Conservation (phyloP, 1,140 invertebrate species). For the Drosophila subobscura region DNA sequence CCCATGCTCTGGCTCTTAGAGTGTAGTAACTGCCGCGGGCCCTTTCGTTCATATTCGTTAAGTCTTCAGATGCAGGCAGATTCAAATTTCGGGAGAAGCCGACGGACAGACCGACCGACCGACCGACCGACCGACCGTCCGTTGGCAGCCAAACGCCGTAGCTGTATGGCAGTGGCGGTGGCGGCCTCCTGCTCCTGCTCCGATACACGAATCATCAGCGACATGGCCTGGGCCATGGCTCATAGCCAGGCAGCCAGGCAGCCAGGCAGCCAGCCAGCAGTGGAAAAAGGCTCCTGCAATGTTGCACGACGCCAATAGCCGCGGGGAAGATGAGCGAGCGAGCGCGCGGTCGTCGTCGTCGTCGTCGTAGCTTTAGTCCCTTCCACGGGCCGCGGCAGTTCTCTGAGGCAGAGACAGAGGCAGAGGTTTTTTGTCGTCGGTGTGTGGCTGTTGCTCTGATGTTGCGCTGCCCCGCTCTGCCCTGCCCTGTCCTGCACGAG, state of each 20-base stretch:
- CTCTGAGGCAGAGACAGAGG: constrained; percentile 1
- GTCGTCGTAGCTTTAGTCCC: constrained; percentile 20
- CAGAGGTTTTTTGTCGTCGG: constrained; percentile 31
- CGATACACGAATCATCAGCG: constrained; percentile 74
- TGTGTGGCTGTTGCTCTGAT: no score
- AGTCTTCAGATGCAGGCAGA: constrained; percentile 81
- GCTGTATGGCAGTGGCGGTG: constrained; percentile 23
- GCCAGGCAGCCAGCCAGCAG: constrained; percentile 48
- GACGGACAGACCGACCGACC: constrained; percentile 10
- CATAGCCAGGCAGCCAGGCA: constrained; percentile 36
- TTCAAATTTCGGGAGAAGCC: constrained; percentile 80
- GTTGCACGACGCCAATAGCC: constrained; percentile 79
- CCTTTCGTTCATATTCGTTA: constrained; percentile 79
- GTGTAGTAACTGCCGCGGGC: constrained; percentile 64
- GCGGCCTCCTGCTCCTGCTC: constrained; percentile 2
- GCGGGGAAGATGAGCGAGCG: constrained; percentile 75
- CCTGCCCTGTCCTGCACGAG: not conserved
- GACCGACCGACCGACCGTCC: no score
- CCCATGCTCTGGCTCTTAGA: constrained; percentile 19
- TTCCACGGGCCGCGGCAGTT: constrained; percentile 14
- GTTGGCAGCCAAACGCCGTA: constrained; percentile 3
- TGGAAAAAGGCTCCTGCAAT: constrained; percentile 79
- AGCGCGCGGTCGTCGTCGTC: constrained; percentile 36
- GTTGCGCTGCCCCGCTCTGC: no score
- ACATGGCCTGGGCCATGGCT: constrained; percentile 56